Percentiles rank a stretch among this genome's conserved stretches.
Conservation (phyloP, 2,113 vertebrate species). For the Nannobrachium achirus region DNA sequence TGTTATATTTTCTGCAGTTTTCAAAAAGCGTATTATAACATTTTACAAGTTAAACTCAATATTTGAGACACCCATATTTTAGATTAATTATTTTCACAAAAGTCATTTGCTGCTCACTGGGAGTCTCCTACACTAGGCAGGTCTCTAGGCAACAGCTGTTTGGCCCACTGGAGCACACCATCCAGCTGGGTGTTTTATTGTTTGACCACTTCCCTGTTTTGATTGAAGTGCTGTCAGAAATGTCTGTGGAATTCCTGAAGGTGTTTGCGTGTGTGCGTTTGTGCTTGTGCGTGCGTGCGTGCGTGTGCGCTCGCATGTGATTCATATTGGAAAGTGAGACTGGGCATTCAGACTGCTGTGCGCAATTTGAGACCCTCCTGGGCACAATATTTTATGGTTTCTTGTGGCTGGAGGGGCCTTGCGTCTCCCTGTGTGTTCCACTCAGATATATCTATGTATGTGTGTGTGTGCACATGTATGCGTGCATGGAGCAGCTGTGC, state of each 20-base stretch:
- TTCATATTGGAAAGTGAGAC: constrained; percentile 50
- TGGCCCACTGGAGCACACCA: not conserved
- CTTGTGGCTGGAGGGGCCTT: constrained; percentile 26
- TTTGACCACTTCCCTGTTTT: constrained; percentile 52
- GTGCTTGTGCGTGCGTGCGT: not conserved
- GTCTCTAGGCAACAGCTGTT: constrained; percentile 26
- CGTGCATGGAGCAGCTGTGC: constrained; percentile 33
- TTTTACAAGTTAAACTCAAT: too few relatives aligned
- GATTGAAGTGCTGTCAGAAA: constrained; percentile 52
- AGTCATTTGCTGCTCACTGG: too few relatives aligned
- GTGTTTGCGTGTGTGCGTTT: not conserved
- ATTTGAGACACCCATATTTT: too few relatives aligned
- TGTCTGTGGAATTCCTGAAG: constrained; percentile 38
- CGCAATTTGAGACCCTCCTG: constrained; percentile 59
- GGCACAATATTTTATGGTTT: constrained; percentile 56
- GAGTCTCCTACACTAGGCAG: not conserved
- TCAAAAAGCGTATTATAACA: too few relatives aligned
- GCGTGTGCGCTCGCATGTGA: constrained; percentile 15
- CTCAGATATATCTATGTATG: constrained; percentile 17
- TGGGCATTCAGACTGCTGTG: constrained; percentile 53
- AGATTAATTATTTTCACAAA: too few relatives aligned
- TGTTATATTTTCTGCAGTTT: too few relatives aligned
- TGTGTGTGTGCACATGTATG: constrained; percentile 18
- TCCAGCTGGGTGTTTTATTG: constrained; percentile 55
- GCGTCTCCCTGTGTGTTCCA: constrained; percentile 68